These are phyloP conservation scores for Myotis planiceps DNA, from an alignment of 2,797 vertebrate genomes.

Conservation along the genomic window DNA sequence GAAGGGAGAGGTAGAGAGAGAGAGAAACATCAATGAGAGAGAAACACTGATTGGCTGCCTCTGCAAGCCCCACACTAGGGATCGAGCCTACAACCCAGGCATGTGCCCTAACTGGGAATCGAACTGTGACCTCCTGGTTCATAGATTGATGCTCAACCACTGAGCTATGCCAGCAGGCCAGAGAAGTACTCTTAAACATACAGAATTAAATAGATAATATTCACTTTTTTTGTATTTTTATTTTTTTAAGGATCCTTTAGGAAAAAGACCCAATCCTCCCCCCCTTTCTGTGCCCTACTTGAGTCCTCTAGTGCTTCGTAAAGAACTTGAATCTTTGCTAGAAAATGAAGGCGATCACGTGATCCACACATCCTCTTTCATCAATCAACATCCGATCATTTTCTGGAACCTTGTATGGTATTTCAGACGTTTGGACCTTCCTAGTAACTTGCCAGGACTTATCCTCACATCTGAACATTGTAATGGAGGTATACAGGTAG, in stretches of 20 bases:
- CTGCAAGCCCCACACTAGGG: too few relatives aligned
- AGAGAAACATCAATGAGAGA: too few relatives aligned
- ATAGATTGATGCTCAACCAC: too few relatives aligned
- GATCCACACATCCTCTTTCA: constrained; percentile 97
- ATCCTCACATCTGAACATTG: constrained; percentile 98
- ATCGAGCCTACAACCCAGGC: too few relatives aligned
- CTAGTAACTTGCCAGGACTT: constrained; percentile 95
- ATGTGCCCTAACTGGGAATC: too few relatives aligned
- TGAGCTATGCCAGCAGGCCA: too few relatives aligned
- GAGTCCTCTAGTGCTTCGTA: constrained; percentile 96
- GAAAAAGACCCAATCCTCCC: constrained; percentile 92
- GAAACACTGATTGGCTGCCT: too few relatives aligned
- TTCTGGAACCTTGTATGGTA: constrained; percentile 99
- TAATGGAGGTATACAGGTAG: constrained; percentile 95
- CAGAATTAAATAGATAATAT: constrained; percentile 4
- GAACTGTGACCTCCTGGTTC: too few relatives aligned
- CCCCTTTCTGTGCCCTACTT: constrained; percentile 97
- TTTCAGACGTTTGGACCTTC: constrained; percentile 95
- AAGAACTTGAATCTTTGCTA: constrained; percentile 97
- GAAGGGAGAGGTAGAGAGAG: too few relatives aligned
- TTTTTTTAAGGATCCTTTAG: constrained; percentile 91
- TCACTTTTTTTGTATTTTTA: not conserved
- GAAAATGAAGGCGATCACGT: constrained; percentile 99
- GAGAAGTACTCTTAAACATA: not conserved
- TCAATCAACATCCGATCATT: constrained; percentile 98